Conservation (phyloP, 1,140 invertebrate species). For the Zaprionus vittiger region DNA sequence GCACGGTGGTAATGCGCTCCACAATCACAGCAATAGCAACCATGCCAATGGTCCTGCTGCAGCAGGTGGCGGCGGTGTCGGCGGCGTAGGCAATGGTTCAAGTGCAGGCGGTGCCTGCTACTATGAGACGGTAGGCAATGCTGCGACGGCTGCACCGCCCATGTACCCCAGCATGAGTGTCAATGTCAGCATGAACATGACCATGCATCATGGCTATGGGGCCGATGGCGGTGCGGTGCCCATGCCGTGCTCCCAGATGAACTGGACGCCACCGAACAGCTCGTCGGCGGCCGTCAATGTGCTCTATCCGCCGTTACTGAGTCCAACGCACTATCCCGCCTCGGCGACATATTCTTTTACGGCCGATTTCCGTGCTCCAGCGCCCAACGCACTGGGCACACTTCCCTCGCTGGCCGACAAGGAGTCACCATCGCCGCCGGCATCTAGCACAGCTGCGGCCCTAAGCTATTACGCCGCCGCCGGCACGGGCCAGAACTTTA, state of each 20-base stretch:
- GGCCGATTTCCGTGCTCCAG: conserved; percentile 89
- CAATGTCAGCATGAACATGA: conserved; percentile 99
- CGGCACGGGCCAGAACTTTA: conserved; percentile 60
- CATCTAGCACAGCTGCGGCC: conserved; percentile 46
- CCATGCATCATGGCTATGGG: conserved; percentile 94
- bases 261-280: conserved; percentile 87
- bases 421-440: conserved; percentile 71
- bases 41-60: conserved; percentile 41
- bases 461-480: conserved; percentile 58
- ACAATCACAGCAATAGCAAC: conserved; percentile 38
- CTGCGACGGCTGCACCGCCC: conserved; percentile 77
- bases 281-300: conserved; percentile 86
- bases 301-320: conserved; percentile 87
- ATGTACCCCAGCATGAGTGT: conserved; percentile 96
- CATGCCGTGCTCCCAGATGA: conserved; percentile 88
- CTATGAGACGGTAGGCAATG: conserved; percentile 57
- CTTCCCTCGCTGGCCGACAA: conserved; percentile 64
- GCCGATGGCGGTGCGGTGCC: conserved; percentile 85
- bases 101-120: conserved; percentile 55
- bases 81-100: conserved; percentile 14
- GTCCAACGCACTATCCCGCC: conserved; percentile 87
- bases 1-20: conserved; percentile 69
- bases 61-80: not conserved
- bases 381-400: conserved; percentile 48
- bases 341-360: conserved; percentile 91